Evolutionary conservation across 2,113 vertebrate genomes (phyloP).

Genomic region (Burhinus bistriatus): DNA sequence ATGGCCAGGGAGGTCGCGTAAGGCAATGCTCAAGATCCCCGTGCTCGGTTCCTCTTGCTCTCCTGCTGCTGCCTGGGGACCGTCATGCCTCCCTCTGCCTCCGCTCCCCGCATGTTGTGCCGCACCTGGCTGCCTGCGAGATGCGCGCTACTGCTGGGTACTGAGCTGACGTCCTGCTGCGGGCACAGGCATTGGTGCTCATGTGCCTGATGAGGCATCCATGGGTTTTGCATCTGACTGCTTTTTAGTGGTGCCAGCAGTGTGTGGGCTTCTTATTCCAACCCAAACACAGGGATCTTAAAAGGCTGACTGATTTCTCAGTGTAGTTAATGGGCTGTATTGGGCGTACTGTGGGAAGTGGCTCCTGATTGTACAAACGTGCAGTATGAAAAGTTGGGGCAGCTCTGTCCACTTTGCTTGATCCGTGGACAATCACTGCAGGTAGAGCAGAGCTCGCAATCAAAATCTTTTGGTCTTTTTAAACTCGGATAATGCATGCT

Average conservation of each 20-base stretch:
- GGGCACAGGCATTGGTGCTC: too few species aligned
- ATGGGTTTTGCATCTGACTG: rapidly evolving
- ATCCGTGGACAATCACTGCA: rapidly evolving
- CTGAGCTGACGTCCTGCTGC: neutral
- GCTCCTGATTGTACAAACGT: neutral
- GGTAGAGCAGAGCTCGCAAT: neutral
- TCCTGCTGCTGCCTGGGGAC: neutral
- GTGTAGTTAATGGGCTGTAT: neutral
- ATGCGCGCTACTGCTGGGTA: too few species aligned
- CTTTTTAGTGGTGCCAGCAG: neutral
- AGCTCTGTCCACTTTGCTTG: neutral
- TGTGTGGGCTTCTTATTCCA: rapidly evolving
- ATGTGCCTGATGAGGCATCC: rapidly evolving
- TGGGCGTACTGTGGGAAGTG: neutral
- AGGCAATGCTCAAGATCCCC: rapidly evolving
- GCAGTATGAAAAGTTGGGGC: rapidly evolving
- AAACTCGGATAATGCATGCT: rapidly evolving
- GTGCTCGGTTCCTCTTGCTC: neutral
- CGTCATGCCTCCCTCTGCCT: neutral
- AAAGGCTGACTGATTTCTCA: neutral
- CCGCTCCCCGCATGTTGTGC: neutral
- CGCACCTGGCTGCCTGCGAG: too few species aligned
- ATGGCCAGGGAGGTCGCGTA: too few species aligned
- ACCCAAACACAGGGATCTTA: rapidly evolving
- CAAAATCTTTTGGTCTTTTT: neutral